Evolutionary conservation across 2,888 invertebrate genomes (phyloP).

Genomic region (Metallyticus violacea): DNA sequence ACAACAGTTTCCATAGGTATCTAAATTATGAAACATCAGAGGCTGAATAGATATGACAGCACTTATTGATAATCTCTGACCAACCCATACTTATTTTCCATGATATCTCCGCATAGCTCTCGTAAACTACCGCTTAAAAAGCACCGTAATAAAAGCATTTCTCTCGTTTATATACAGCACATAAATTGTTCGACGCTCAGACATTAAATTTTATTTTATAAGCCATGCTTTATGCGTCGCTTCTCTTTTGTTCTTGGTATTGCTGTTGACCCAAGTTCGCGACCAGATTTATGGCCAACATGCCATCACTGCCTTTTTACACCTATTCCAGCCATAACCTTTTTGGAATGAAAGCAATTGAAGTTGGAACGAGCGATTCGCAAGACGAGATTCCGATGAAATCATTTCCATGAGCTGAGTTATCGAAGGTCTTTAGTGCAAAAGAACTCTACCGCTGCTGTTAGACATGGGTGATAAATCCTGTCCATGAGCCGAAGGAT

Average conservation of each 20-base stretch:
- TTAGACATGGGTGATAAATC: background rate
- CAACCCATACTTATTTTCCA: too few species aligned
- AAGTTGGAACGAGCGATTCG: background rate
- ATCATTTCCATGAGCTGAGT: background rate
- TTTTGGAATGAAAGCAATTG: too few species aligned
- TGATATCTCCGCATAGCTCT: too few species aligned
- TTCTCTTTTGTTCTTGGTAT: background rate
- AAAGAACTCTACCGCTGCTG: background rate
- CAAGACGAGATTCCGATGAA: background rate
- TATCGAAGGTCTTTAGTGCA: background rate
- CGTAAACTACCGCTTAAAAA: background rate
- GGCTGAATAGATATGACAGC: too few species aligned
- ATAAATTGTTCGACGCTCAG: background rate
- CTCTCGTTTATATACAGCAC: too few species aligned
- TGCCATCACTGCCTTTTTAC: background rate
- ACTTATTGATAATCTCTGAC: too few species aligned
- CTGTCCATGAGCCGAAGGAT: background rate
- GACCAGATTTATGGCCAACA: background rate
- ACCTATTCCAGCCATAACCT: too few species aligned
- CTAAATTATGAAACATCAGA: too few species aligned
- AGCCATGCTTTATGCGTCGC: background rate
- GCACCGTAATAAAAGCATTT: background rate
- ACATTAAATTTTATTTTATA: background rate
- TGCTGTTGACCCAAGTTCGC: background rate
- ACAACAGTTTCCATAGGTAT: too few species aligned